Percentiles rank a stretch among this genome's conserved stretches.
Evolutionary conservation across 2,113 vertebrate species (phyloP).

Genomic region (Solea solea): DNA sequence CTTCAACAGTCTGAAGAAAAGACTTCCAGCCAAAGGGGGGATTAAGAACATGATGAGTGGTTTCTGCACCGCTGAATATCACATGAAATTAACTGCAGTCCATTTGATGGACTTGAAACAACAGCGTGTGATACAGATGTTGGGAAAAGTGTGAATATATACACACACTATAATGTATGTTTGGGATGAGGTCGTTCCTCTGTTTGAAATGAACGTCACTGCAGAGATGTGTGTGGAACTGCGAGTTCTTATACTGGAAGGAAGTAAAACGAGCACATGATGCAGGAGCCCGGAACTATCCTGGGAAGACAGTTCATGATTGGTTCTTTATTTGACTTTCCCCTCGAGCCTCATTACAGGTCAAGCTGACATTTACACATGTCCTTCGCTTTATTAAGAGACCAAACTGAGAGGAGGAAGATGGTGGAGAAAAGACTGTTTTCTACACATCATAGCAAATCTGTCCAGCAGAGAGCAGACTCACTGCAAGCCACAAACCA

Average conservation of each 20-base stretch:
- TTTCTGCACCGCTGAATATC: conserved; percentile 41
- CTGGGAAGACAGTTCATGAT: conserved; percentile 8
- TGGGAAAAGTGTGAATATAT: conserved; percentile 28
- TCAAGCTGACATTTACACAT: conserved; percentile 43
- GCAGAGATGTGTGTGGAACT: conserved; percentile 5
- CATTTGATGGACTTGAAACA: conserved; percentile 20
- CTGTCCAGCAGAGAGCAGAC: conserved; percentile 70
- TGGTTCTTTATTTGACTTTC: conserved; percentile 8
- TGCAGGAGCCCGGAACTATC: conserved; percentile 13
- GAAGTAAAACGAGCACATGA: conserved; percentile 9
- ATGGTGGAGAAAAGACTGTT: conserved; percentile 14
- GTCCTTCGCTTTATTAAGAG: conserved; percentile 41
- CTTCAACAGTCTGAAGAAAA: conserved; percentile 30
- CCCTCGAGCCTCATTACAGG: conserved; percentile 10
- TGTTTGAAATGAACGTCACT: conserved; percentile 23
- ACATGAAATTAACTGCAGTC: conserved; percentile 38
- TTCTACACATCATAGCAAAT: conserved; percentile 43
- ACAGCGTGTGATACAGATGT: conserved; percentile 31
- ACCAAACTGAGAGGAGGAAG: conserved; percentile 15
- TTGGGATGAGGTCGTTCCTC: conserved; percentile 31
- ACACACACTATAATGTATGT: not conserved
- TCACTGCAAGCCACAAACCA: conserved; percentile 38
- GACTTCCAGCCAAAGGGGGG: conserved; percentile 22
- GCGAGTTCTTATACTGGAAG: conserved; percentile 1
- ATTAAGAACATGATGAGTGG: conserved; percentile 28